Conservation (phyloP, 2,797 vertebrate species). For the Phoeniculus purpureus region DNA sequence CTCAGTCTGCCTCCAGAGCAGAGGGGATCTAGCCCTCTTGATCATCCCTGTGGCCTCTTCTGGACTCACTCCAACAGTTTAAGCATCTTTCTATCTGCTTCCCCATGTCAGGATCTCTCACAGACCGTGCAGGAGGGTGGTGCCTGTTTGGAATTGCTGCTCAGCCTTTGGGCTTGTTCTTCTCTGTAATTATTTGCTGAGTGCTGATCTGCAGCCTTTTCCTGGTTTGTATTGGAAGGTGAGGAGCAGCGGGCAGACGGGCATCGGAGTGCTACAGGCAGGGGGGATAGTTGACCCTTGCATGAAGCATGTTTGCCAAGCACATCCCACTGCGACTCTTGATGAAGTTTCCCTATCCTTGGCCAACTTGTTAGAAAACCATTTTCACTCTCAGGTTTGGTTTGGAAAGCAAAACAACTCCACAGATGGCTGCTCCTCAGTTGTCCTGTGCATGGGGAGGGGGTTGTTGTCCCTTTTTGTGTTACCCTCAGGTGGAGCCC, state of each 20-base stretch:
- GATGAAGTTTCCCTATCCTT: slow-evolving; percentile 30
- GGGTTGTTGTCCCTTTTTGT: background rate
- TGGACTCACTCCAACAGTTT: too few species aligned
- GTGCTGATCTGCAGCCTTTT: background rate
- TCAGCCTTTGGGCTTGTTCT: background rate
- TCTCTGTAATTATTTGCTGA: background rate
- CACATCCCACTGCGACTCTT: background rate
- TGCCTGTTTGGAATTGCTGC: background rate
- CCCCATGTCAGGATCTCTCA: background rate
- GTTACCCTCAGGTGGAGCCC: slow-evolving; percentile 24
- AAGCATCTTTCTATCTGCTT: background rate
- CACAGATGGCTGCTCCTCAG: slow-evolving; percentile 35
- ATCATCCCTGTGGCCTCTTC: background rate
- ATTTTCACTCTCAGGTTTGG: background rate
- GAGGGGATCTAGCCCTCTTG: background rate
- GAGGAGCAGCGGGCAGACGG: background rate
- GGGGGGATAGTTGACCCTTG: background rate
- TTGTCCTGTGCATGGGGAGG: background rate
- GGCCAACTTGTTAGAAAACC: slow-evolving; percentile 22
- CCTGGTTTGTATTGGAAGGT: background rate
- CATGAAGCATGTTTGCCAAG: background rate
- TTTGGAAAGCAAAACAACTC: slow-evolving; percentile 36
- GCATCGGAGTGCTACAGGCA: background rate
- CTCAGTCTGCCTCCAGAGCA: too few species aligned
- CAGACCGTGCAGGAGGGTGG: background rate